Evolutionary conservation across 2,797 vertebrate genomes (phyloP).

Genomic region (Numenius phaeopus): DNA sequence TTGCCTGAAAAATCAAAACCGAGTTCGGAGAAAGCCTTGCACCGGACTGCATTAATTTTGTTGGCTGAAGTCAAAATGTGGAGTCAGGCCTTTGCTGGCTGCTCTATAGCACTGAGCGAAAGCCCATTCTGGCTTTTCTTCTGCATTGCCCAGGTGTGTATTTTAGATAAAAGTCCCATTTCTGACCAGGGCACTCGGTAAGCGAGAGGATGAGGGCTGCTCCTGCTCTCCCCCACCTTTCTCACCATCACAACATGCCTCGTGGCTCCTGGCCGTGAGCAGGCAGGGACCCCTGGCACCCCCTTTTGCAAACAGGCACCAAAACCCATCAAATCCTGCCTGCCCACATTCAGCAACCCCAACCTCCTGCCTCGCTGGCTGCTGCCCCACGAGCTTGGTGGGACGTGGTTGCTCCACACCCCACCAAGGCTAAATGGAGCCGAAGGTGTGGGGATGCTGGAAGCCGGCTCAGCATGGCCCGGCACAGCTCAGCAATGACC

Average conservation of each 20-base stretch:
- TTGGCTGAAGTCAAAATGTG: not conserved
- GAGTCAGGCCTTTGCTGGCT: not conserved
- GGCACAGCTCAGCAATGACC: not conserved
- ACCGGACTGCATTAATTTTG: not conserved
- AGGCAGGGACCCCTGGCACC: not conserved
- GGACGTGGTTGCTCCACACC: not conserved
- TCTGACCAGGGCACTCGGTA: accelerated
- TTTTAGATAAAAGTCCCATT: not conserved
- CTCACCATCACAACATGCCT: not conserved
- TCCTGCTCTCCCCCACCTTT: not conserved
- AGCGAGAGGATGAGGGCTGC: not conserved
- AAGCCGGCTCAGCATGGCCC: not conserved
- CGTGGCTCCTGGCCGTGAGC: accelerated
- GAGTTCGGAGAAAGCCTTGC: not conserved
- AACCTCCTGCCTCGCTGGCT: accelerated
- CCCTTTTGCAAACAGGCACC: not conserved
- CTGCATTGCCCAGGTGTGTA: not conserved
- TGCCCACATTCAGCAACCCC: accelerated
- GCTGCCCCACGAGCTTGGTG: not conserved
- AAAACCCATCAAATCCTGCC: not conserved
- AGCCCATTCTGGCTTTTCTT: not conserved
- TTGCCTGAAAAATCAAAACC: not conserved
- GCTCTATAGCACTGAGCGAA: not conserved
- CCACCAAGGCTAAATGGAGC: not conserved
- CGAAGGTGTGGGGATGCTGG: accelerated